A percentile compares a stretch with the other conserved stretches of the same genome.
Conservation (phyloP, 2,797 vertebrate species). For the Botia kubotai region DNA sequence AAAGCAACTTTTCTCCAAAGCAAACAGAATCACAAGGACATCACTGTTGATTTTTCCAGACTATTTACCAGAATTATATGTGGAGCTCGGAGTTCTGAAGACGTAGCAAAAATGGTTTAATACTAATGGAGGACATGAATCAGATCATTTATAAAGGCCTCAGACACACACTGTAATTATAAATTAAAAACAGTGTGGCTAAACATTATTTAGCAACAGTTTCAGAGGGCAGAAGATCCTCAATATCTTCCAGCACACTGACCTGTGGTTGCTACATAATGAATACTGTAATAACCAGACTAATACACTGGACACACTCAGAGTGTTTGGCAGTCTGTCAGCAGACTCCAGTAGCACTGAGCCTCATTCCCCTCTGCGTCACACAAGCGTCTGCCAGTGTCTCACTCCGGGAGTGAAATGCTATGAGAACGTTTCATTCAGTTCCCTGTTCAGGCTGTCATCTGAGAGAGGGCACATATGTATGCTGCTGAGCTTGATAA, state of each 20-base stretch:
- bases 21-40: too few relatives aligned
- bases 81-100: too few relatives aligned
- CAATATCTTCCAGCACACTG: constrained; percentile 31
- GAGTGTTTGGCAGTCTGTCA: constrained; percentile 45
- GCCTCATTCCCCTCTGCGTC: constrained; percentile 15
- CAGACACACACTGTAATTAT: too few relatives aligned
- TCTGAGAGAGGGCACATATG: constrained; percentile 56
- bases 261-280: constrained; percentile 44
- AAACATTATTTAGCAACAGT: constrained; percentile 5
- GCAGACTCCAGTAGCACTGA: constrained; percentile 36
- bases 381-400: constrained; percentile 53
- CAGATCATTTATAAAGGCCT: background rate
- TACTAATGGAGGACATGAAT: constrained; percentile 4
- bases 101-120: background rate
- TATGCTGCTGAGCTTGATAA: constrained; percentile 38
- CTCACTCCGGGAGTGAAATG: constrained; percentile 50
- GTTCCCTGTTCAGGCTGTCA: constrained; percentile 41
- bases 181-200: background rate
- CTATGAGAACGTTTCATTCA: constrained; percentile 57
- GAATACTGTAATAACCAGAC: constrained; percentile 38
- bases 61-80: too few relatives aligned
- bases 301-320: constrained; percentile 36
- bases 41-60: too few relatives aligned
- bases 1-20: too few relatives aligned
- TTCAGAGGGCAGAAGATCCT: background rate